These are phyloP conservation scores for Copsychus sechellarum DNA, from an alignment of 2,113 vertebrate species.

Conservation along the genomic window DNA sequence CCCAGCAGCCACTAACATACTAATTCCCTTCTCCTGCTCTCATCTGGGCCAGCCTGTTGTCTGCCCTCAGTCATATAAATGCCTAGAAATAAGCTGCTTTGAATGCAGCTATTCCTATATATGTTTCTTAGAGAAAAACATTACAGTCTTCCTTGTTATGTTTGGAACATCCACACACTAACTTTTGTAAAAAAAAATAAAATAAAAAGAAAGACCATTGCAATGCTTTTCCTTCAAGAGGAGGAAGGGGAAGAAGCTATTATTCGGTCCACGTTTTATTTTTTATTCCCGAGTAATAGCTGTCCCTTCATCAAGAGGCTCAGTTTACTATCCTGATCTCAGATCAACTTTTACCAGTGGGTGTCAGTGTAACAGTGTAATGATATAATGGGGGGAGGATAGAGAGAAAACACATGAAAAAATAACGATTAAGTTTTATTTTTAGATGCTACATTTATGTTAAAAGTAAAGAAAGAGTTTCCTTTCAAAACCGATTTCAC, in stretches of 20 bases:
- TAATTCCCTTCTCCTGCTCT: background rate
- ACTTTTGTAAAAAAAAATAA: background rate
- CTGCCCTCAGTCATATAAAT: background rate
- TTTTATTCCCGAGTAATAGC: background rate
- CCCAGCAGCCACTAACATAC: background rate
- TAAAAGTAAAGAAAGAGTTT: background rate
- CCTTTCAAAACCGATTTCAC: background rate
- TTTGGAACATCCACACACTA: background rate
- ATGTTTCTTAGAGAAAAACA: background rate
- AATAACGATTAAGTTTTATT: background rate
- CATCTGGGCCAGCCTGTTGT: background rate
- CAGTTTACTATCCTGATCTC: background rate
- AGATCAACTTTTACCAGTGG: conserved; percentile 45
- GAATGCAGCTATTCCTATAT: background rate
- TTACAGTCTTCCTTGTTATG: rapidly evolving
- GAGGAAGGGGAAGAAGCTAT: background rate
- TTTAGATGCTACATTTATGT: background rate
- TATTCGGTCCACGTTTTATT: background rate
- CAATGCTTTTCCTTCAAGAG: background rate
- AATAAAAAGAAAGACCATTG: background rate
- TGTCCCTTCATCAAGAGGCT: background rate
- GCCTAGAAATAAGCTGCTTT: background rate
- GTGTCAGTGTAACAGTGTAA: conserved; percentile 52
- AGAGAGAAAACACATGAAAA: background rate
- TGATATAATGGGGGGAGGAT: conserved; percentile 15